Evolutionary conservation across 2,113 vertebrate species (phyloP).

Genomic region (Cynopterus brachyotis): DNA sequence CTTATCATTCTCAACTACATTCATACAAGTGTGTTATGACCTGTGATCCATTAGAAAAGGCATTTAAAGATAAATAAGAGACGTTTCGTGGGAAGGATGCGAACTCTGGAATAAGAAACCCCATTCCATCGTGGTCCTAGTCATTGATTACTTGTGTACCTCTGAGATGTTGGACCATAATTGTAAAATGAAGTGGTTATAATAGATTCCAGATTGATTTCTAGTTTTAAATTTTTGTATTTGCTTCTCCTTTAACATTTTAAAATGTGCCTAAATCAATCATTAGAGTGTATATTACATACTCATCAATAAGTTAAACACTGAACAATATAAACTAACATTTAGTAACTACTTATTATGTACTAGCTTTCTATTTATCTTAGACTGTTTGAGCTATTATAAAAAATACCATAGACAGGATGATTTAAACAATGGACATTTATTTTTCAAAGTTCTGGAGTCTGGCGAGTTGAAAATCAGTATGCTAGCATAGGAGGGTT

Average conservation of each 20-base stretch:
- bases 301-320: neutral
- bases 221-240: neutral
- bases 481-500: neutral
- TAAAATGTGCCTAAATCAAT: neutral
- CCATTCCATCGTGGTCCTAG: neutral
- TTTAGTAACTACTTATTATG: neutral
- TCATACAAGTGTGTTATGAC: neutral
- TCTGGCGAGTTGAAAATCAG: neutral
- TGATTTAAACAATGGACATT: neutral
- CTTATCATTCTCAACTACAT: neutral
- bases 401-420: neutral
- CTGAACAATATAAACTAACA: neutral
- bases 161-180: neutral
- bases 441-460: neutral
- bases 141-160: neutral
- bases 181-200: neutral
- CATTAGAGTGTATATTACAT: neutral
- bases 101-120: neutral
- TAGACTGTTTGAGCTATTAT: neutral
- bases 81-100: neutral
- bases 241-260: neutral
- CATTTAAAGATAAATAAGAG: neutral
- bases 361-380: neutral
- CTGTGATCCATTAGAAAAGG: neutral
- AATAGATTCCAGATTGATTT: neutral